phyloP scores from a whole-genome alignment of 2,888 invertebrate species.

The Napeogenes sylphis region DNA sequence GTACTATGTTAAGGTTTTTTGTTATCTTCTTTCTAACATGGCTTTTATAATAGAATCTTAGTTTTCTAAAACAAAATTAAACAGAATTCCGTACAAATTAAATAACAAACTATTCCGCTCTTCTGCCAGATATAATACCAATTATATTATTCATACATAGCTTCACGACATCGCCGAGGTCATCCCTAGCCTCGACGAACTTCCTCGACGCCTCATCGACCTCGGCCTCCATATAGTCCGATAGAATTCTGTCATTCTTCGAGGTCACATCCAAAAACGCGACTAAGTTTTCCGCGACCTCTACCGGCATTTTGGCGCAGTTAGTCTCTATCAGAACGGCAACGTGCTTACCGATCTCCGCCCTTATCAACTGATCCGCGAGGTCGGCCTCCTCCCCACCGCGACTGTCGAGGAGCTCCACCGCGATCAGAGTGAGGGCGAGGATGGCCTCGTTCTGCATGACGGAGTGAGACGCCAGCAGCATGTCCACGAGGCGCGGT shows the following conservation, averaged over 20 bases:
- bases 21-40: too few relatives aligned
- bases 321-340: slow-evolving; percentile 69
- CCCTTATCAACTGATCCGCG: slow-evolving; percentile 59
- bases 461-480: slow-evolving; percentile 87
- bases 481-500: slow-evolving; percentile 87
- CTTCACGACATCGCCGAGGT: slow-evolving; percentile 52
- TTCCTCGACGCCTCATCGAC: slow-evolving; percentile 56
- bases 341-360: slow-evolving; percentile 74
- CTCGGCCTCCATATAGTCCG: slow-evolving; percentile 57
- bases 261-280: slow-evolving; percentile 68
- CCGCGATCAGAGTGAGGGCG: slow-evolving; percentile 81
- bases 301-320: slow-evolving; percentile 65
- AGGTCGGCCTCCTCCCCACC: slow-evolving; percentile 49
- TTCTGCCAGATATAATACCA: slow-evolving; percentile 41
- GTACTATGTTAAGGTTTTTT: background rate
- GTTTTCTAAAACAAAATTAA: background rate
- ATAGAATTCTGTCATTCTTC: slow-evolving; percentile 52
- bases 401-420: slow-evolving; percentile 48
- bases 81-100: background rate
- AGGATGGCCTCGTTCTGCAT: slow-evolving; percentile 92
- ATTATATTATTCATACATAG: slow-evolving; percentile 45
- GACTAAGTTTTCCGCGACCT: slow-evolving; percentile 72
- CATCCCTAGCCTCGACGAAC: slow-evolving; percentile 52
- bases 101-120: background rate
- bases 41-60: background rate